phyloP scores from a whole-genome alignment of 35 echinoderm and acorn worm species.

The Eucidaris tribuloides region DNA sequence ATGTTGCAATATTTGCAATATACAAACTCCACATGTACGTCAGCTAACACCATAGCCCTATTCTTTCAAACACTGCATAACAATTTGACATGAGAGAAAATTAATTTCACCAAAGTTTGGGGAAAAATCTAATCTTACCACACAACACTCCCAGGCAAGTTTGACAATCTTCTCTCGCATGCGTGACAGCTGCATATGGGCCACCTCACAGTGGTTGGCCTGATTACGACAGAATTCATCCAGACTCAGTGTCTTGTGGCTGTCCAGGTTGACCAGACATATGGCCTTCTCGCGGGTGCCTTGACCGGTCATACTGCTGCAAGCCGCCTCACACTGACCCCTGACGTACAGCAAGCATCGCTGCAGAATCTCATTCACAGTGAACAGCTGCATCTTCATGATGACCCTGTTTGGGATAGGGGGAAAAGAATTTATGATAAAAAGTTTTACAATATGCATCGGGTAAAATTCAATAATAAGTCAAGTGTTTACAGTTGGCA shows the following conservation, averaged over 20 bases:
- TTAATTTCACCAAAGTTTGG: too few species aligned
- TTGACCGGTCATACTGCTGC: slow-evolving; percentile 56
- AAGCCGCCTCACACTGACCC: slow-evolving; percentile 85
- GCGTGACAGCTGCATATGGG: slow-evolving; percentile 55
- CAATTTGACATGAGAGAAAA: too few species aligned
- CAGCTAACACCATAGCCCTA: too few species aligned
- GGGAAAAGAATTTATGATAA: too few species aligned
- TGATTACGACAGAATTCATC: slow-evolving; percentile 83
- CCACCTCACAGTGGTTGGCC: slow-evolving; percentile 81
- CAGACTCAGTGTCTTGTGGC: slow-evolving; percentile 45
- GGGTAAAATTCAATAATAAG: too few species aligned
- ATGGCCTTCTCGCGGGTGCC: slow-evolving; percentile 79
- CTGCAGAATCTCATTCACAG: slow-evolving; percentile 98
- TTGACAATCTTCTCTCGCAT: slow-evolving; percentile 85
- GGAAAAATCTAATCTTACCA: slow-evolving; percentile 40
- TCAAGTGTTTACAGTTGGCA: too few species aligned
- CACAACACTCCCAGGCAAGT: slow-evolving; percentile 78
- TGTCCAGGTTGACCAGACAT: slow-evolving; percentile 65
- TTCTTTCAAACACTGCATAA: too few species aligned
- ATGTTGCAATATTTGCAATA: too few species aligned
- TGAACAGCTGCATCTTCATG: slow-evolving; percentile 86
- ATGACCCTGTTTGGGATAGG: slow-evolving; percentile 41
- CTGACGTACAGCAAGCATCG: slow-evolving; percentile 88
- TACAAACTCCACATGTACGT: too few species aligned
- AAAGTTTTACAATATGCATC: too few species aligned